phyloP scores from a whole-genome alignment of 2,797 vertebrate genomes.

The Gouania willdenowi region DNA sequence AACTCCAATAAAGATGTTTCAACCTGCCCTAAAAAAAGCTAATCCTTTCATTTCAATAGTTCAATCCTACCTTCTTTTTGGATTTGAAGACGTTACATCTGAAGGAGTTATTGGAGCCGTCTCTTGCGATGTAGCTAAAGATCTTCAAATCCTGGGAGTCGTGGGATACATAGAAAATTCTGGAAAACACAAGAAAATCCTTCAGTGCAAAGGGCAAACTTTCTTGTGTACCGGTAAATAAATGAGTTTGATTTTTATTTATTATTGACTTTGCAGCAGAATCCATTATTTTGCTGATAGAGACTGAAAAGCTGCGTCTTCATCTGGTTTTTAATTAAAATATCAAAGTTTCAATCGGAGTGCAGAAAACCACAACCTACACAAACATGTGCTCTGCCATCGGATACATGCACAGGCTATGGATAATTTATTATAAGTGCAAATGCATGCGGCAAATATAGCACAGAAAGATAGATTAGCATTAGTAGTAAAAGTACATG shows the following conservation, averaged over 20 bases:
- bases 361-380: background rate
- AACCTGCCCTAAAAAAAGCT: no score
- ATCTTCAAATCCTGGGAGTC: slow-evolving; percentile 87
- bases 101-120: slow-evolving; percentile 81
- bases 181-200: slow-evolving; percentile 46
- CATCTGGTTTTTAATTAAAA: no score
- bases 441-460: slow-evolving; percentile 15
- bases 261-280: no score
- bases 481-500: no score
- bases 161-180: slow-evolving; percentile 88
- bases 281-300: no score
- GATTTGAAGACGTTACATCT: slow-evolving; percentile 88
- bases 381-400: slow-evolving; percentile 12
- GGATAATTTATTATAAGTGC: slow-evolving; percentile 44
- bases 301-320: no score
- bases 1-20: no score
- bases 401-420: slow-evolving; percentile 18
- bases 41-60: background rate
- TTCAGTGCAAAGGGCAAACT: no score
- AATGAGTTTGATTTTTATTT: no score
- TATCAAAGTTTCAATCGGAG: no score
- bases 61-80: slow-evolving; percentile 82
- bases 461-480: no score
- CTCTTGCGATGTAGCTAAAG: slow-evolving; percentile 86
- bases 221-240: no score